Evolutionary conservation across 2,888 invertebrate genomes (phyloP).

Genomic region (Blomia tropicalis): DNA sequence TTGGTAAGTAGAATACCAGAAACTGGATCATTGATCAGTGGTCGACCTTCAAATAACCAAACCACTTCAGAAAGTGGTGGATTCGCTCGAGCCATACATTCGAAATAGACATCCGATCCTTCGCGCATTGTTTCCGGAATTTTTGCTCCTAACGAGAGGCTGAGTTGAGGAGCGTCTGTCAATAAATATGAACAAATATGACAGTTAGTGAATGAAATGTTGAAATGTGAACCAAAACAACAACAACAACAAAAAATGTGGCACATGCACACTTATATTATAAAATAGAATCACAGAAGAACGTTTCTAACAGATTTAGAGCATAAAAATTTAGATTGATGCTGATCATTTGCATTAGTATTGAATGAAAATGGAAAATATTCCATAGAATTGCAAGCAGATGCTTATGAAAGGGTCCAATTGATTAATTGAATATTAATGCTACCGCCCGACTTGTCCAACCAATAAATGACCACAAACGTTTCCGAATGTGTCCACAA

Average conservation of each 20-base stretch:
- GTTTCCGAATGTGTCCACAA: too few relatives aligned
- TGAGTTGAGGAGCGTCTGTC: conserved; percentile 67
- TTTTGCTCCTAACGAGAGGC: conserved; percentile 62
- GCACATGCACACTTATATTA: too few relatives aligned
- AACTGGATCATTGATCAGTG: conserved; percentile 28
- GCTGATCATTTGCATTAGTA: background rate
- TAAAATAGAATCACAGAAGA: background rate
- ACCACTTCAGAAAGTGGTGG: conserved; percentile 65
- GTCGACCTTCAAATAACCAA: conserved; percentile 43
- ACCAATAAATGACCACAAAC: too few relatives aligned
- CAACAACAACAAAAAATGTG: too few relatives aligned
- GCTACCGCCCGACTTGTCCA: too few relatives aligned
- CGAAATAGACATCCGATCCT: conserved; percentile 79
- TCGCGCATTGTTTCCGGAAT: conserved; percentile 74
- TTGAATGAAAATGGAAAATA: background rate
- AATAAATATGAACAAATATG: too few relatives aligned
- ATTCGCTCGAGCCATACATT: conserved; percentile 75
- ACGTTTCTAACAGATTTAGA: background rate
- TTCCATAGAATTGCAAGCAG: too few relatives aligned
- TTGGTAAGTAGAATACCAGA: conserved; percentile 31
- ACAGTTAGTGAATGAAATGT: too few relatives aligned
- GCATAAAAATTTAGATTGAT: background rate
- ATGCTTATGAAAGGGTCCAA: background rate
- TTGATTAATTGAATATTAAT: conserved; percentile 16
- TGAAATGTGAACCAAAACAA: too few relatives aligned